These are phyloP conservation scores for Tuberolachnus salignus DNA, from an alignment of 2,888 invertebrate genomes.

Conservation along the genomic window DNA sequence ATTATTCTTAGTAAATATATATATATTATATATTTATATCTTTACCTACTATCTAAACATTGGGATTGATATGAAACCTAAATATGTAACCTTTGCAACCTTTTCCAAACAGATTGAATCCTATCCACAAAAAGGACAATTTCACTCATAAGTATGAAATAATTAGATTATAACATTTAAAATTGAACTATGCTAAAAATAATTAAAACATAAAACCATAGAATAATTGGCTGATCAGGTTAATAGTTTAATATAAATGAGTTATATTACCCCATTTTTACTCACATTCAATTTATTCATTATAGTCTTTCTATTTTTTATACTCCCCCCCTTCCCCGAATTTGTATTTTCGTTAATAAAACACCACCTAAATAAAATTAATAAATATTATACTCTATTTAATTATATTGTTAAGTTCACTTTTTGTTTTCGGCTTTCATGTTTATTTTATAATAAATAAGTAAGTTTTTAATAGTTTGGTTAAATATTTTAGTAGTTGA, in stretches of 20 bases:
- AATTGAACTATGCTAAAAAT: not conserved
- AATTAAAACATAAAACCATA: not conserved
- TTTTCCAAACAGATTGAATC: constrained; percentile 35
- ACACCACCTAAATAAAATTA: no score
- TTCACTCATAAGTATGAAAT: constrained; percentile 37
- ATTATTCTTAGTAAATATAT: not conserved
- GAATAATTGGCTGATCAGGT: not conserved
- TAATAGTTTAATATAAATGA: not conserved
- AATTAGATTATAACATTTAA: constrained; percentile 1
- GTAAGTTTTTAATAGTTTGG: no score
- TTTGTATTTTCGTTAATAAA: no score
- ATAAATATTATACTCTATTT: no score
- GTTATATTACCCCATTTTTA: not conserved
- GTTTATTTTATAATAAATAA: no score
- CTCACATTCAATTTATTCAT: no score
- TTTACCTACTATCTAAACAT: not conserved
- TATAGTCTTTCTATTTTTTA: no score
- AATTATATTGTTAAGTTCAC: no score
- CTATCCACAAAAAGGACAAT: constrained; percentile 15
- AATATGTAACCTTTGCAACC: not conserved
- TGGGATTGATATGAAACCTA: not conserved
- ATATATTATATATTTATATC: not conserved
- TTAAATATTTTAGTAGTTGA: no score
- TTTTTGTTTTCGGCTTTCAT: no score
- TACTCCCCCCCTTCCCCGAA: no score